These are phyloP conservation scores for Cheilosia variabilis DNA, from an alignment of 2,888 invertebrate species.

Conservation along the genomic window DNA sequence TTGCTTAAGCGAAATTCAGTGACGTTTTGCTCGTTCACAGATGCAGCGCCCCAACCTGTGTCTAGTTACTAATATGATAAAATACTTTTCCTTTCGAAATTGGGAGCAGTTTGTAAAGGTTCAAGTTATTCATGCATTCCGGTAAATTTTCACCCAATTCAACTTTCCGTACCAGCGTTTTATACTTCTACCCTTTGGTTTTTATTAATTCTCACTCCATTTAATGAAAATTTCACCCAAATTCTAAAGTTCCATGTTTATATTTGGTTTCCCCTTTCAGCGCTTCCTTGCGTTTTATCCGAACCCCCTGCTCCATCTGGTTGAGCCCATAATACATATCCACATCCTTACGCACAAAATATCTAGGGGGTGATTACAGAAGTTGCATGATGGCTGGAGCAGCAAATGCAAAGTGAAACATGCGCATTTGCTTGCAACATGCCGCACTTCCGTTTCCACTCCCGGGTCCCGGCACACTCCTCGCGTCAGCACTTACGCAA, in stretches of 20 bases:
- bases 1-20: no score
- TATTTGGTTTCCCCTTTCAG: conserved; percentile 24
- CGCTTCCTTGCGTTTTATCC: conserved; percentile 50
- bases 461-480: conserved; percentile 23
- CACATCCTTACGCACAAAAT: conserved; percentile 51
- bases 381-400: conserved; percentile 52
- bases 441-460: conserved; percentile 46
- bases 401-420: conserved; percentile 66
- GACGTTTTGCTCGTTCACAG: no score
- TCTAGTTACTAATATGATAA: no score
- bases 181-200: background rate
- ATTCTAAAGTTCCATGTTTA: conserved; percentile 41
- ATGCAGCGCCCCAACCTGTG: no score
- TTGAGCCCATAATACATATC: conserved; percentile 48
- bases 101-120: no score
- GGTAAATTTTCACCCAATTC: no score
- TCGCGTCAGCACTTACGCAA: conserved; percentile 1
- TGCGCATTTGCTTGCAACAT: conserved; percentile 75
- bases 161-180: background rate
- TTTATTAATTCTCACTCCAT: background rate
- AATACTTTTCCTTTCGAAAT: no score
- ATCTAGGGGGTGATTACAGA: conserved; percentile 42
- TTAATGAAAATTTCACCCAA: conserved; percentile 52
- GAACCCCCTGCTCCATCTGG: background rate
- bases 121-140: no score